A percentile compares a stretch with the other conserved stretches of the same genome.
These are phyloP conservation scores for Oophaga sylvatica DNA, from an alignment of 2,797 vertebrate species.

Conservation along the genomic window DNA sequence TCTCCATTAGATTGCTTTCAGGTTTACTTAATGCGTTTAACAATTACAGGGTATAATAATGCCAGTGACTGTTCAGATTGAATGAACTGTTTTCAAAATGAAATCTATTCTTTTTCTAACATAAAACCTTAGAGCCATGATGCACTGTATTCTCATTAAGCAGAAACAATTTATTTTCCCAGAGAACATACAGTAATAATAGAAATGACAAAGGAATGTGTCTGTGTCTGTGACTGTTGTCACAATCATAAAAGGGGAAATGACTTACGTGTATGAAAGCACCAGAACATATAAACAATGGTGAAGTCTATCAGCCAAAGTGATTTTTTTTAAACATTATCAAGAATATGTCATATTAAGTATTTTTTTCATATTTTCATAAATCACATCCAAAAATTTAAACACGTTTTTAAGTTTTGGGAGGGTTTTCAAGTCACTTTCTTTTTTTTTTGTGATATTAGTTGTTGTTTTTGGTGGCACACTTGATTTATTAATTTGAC, in stretches of 20 bases:
- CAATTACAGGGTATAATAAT: constrained; percentile 35
- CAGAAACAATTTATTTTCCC: background rate
- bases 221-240: background rate
- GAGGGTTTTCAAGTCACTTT: too few relatives aligned
- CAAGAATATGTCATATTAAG: background rate
- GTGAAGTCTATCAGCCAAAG: background rate
- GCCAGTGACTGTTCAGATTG: constrained; percentile 21
- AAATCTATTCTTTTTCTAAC: constrained; percentile 39
- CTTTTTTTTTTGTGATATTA: too few relatives aligned
- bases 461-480: too few relatives aligned
- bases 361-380: background rate
- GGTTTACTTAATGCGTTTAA: constrained; percentile 45
- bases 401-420: background rate
- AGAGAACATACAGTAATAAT: background rate
- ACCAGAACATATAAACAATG: background rate
- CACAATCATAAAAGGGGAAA: background rate
- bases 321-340: background rate
- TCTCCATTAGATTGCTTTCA: constrained; percentile 27
- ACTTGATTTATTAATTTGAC: too few relatives aligned
- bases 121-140: background rate
- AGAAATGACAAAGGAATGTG: background rate
- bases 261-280: background rate
- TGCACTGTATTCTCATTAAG: constrained; percentile 16
- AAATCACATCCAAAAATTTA: background rate
- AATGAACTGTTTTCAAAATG: constrained; percentile 38